These are phyloP conservation scores for Salarias fasciatus DNA, from an alignment of 2,797 vertebrate genomes.

Conservation along the genomic window DNA sequence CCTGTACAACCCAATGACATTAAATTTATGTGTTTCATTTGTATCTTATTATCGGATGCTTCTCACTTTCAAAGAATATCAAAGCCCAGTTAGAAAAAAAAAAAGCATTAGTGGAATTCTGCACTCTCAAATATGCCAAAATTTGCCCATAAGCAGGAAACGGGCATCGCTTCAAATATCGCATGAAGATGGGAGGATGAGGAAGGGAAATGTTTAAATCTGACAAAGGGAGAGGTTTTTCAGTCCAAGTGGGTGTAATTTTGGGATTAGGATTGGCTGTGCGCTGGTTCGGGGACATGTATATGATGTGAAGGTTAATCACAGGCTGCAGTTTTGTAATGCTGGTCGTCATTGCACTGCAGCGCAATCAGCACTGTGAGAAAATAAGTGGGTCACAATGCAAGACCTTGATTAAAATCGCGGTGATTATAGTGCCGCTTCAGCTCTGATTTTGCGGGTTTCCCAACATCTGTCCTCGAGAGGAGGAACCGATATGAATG, in stretches of 20 bases:
- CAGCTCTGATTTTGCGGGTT: conserved; percentile 79
- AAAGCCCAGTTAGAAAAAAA: conserved; percentile 22
- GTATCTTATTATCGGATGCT: conserved; percentile 17
- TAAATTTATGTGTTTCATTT: conserved; percentile 21
- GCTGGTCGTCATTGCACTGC: conserved; percentile 71
- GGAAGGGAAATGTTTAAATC: conserved; percentile 68
- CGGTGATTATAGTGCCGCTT: conserved; percentile 80
- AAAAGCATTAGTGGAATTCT: conserved; percentile 29
- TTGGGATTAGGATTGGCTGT: conserved; percentile 76
- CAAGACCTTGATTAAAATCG: conserved; percentile 83
- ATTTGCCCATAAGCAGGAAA: conserved; percentile 35
- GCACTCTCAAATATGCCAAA: conserved; percentile 32
- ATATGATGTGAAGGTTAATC: conserved; percentile 85
- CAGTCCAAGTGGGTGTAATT: conserved; percentile 76
- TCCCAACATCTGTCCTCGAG: conserved; percentile 80
- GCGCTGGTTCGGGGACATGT: conserved; percentile 72
- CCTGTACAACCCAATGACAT: conserved; percentile 30
- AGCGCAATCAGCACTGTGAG: conserved; percentile 81
- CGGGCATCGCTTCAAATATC: conserved; percentile 42
- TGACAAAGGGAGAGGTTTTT: conserved; percentile 68
- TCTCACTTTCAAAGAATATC: conserved; percentile 24
- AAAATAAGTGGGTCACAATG: conserved; percentile 84
- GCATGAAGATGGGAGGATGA: conserved; percentile 39
- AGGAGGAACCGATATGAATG: conserved; percentile 54
- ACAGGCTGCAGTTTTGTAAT: conserved; percentile 75